phyloP scores from a whole-genome alignment of 1,140 invertebrate genomes.

The Choristoneura fumiferana region DNA sequence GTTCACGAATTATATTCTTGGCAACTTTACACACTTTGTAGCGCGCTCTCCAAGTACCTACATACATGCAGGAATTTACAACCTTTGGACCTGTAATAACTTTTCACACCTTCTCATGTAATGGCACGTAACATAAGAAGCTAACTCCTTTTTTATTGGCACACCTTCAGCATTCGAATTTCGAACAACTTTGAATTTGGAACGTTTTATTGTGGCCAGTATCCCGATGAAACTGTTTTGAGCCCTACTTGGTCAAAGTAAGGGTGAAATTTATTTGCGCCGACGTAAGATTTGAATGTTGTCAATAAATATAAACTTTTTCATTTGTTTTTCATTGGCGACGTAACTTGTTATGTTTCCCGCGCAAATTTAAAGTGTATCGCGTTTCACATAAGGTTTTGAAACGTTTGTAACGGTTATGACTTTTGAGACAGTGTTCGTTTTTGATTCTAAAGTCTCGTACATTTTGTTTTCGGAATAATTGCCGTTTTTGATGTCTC shows the following conservation, averaged over 20 bases:
- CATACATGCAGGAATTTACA: background rate
- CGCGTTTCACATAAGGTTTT: background rate
- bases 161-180: slow-evolving; percentile 67
- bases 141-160: slow-evolving; percentile 74
- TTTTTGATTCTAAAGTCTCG: slow-evolving; percentile 42
- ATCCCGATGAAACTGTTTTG: slow-evolving; percentile 20
- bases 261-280: slow-evolving; percentile 31
- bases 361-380: slow-evolving; percentile 28
- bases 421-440: slow-evolving; percentile 6
- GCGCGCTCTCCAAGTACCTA: too few species aligned
- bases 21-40: too few species aligned
- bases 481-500: slow-evolving; percentile 65
- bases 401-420: slow-evolving; percentile 20
- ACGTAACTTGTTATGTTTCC: slow-evolving; percentile 28
- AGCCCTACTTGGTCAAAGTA: slow-evolving; percentile 29
- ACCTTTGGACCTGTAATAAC: slow-evolving; percentile 30
- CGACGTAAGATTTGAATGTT: slow-evolving; percentile 49
- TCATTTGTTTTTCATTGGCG: slow-evolving; percentile 33
- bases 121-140: slow-evolving; percentile 63
- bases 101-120: slow-evolving; percentile 53
- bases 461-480: slow-evolving; percentile 60
- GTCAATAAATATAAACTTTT: slow-evolving; percentile 71
- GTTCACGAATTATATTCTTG: too few species aligned
- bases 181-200: slow-evolving; percentile 71
- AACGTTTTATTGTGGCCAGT: slow-evolving; percentile 57